Percentiles rank a stretch among this genome's conserved stretches.
Conservation (phyloP, 1,140 invertebrate genomes). For the Lysiphlebus fabarum region DNA sequence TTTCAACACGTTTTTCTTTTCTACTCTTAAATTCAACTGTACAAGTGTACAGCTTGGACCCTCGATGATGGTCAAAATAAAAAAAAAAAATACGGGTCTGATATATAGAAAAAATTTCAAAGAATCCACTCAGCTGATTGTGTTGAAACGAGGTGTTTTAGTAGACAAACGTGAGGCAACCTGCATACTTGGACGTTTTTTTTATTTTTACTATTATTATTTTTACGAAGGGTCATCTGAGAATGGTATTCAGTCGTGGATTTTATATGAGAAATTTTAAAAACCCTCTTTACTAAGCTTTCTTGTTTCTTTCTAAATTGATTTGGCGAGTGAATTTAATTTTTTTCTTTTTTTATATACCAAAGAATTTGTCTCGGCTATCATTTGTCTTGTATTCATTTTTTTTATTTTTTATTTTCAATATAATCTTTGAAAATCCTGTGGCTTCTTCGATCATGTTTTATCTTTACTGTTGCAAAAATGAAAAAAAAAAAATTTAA, state of each 20-base stretch:
- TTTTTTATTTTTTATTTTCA: too few relatives aligned
- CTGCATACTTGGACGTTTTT: conserved; percentile 1
- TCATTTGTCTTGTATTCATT: too few relatives aligned
- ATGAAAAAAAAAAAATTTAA: too few relatives aligned
- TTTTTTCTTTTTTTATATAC: too few relatives aligned
- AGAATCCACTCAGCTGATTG: conserved; percentile 28
- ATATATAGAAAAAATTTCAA: conserved; percentile 13
- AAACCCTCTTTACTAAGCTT: too few relatives aligned
- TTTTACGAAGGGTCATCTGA: conserved; percentile 23
- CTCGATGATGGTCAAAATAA: background rate
- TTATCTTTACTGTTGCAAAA: too few relatives aligned
- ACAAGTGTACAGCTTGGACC: background rate
- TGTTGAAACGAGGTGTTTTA: conserved; percentile 18
- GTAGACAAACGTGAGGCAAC: conserved; percentile 2
- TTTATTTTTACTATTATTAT: background rate
- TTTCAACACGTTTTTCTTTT: conserved; percentile 8
- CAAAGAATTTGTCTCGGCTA: too few relatives aligned
- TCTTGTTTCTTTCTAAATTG: too few relatives aligned
- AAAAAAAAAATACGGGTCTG: background rate
- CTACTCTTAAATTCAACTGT: background rate
- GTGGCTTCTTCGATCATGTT: too few relatives aligned
- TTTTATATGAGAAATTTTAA: too few relatives aligned
- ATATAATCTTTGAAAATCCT: too few relatives aligned
- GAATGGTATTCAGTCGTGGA: background rate
- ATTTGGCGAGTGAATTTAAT: too few relatives aligned